Evolutionary conservation across 2,888 invertebrate genomes (phyloP), one percentile per base, ranked within the genome.

Genomic region (Pandemis cinnamomeana): DNA sequence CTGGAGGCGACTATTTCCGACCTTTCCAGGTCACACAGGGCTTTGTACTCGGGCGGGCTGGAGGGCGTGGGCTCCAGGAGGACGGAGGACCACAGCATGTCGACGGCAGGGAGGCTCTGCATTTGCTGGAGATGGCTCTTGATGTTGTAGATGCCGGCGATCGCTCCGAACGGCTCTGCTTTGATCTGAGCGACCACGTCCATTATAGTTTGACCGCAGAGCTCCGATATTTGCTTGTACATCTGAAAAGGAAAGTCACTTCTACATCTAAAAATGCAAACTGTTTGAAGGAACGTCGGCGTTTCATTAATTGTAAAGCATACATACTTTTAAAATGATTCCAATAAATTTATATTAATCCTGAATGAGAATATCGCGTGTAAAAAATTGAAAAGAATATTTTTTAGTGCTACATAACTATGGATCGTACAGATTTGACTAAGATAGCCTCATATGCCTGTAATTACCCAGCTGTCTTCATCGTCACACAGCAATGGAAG

Each of bases 71-170:
- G 80, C 48, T 91, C 91, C 41, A 83, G 85, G 1, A 80, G 71
- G 67, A 78, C 86, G 7, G 86, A 71, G 1, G 89, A 84, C 93
- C 93, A 92, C 11, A 92, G 86, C 36, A 90, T 81, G 55, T 91
- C 91, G 0, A 81, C 76, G 48, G 86, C 86, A 0, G 89, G 80
- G 7, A 85, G 83, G 0, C 84, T 77, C 62, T 87, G 83, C 69
- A 91, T 81, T 75, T 91, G 92, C 20, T 84, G 86, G 7, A 89
- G 79, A 75, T 93, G 94, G 5, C 85, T 87, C 78, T 95, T 89
- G 73, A 96, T 95, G 86, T 96, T 96, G 87, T 94, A 96, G 82
- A 96, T 95, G 69, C 96, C 96, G 4, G 95, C 96, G 20, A 95
- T 80, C 36, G 94, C 86, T 0, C 96, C 95, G 80, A 94, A 95